Evolutionary conservation across 2,888 invertebrate genomes (phyloP), one percentile per base, ranked within the genome.

Genomic region (Agrochola circellaris): DNA sequence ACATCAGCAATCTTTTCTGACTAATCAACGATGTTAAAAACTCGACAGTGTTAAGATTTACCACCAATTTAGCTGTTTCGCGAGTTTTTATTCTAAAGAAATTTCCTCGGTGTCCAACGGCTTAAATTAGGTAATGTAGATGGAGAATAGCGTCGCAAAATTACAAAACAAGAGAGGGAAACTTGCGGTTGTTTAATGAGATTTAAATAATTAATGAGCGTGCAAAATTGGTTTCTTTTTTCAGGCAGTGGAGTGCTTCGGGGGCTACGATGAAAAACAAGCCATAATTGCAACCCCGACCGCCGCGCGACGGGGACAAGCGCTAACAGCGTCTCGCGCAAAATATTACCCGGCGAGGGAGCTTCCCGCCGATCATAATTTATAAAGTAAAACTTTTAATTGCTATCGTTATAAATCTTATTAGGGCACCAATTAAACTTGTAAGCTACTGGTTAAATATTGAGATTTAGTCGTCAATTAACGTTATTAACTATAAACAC

Each of bases 171-270:
- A 93, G 89, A 89, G 93, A 93, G 93, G 93, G 94, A 94, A 94
- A 94, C 93, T 95, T 95, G 94, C 94, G 94, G 94, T 93, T 95
- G 96, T 95, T 96, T 96, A 96, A 96, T 96, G 95, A 96, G 95
- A 96, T 96, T 96, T 96, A 96, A 97, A 97, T 97, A 96, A 97
- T 96, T 97, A 97, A 97, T 96, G 96, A 96, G 95, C 94, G 95
- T 94, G 94, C 95, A 95, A 96, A 96, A 96, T 97, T 96, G 94
- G 95, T 95, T 96, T 95, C 93, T 95, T 95, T 51, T 95, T 95
- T 93, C 94, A 95, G 94, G 92, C 89, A 90, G 90, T 89, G 81
- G 91, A 91, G 90, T 92, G 90, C 91, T 93, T 91, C 89, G 92
- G 94, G 95, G 94, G 93, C 90, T 88, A 92, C 89, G 93, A 94